Evolutionary conservation across 2,888 invertebrate species (phyloP).

Genomic region (Andrena bicolor): DNA sequence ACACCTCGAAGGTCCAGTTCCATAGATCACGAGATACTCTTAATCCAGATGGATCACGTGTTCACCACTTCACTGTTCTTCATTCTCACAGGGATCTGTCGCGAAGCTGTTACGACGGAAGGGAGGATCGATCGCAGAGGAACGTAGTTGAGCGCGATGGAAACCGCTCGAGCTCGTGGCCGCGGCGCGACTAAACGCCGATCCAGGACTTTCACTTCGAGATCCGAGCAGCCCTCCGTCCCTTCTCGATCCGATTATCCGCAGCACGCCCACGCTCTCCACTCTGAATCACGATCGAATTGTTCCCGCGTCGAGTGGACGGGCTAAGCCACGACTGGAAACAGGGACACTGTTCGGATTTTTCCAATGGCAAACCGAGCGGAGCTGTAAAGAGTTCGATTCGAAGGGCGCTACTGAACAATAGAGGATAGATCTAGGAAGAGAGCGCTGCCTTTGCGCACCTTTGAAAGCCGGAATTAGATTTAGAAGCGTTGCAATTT

Average conservation of each 20-base stretch:
- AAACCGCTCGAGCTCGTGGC: constrained; percentile 38
- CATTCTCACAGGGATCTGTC: constrained; percentile 9
- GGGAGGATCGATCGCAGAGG: no score
- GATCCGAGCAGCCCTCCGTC: constrained; percentile 55
- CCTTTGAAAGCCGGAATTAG: no score
- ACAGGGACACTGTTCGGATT: not conserved
- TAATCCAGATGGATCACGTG: constrained; percentile 43
- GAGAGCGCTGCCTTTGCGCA: not conserved
- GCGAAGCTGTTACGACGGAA: not conserved
- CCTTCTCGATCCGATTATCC: constrained; percentile 63
- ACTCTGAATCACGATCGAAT: constrained; percentile 64
- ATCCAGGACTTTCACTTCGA: constrained; percentile 70
- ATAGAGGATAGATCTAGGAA: not conserved
- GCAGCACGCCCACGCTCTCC: constrained; percentile 66
- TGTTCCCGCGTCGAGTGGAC: constrained; percentile 32
- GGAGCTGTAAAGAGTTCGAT: not conserved
- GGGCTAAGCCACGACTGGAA: not conserved
- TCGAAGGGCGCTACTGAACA: not conserved
- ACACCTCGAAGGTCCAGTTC: constrained; percentile 24
- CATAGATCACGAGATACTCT: constrained; percentile 16
- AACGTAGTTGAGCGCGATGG: not conserved
- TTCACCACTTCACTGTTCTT: constrained; percentile 29
- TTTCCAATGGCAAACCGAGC: not conserved
- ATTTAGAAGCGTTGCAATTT: no score
- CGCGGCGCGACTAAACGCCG: constrained; percentile 60